Base-by-base conservation (phyloP, 2,888 invertebrate species). In the Pherbina coryleti region DNA sequence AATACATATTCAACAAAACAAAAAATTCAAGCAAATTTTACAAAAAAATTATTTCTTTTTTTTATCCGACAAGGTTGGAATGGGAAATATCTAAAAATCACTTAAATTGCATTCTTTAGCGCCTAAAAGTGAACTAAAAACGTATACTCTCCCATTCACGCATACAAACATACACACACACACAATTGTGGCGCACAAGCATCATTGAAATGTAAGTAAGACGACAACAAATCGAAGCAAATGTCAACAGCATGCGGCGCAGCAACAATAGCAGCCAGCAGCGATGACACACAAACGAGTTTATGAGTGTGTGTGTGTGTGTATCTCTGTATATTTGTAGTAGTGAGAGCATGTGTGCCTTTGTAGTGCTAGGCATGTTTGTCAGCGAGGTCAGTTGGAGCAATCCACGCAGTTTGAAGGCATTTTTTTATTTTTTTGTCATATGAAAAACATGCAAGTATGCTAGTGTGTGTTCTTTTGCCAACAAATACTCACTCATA, bases 221-320 rank as follows among this genome's bases (percentile, higher is more conserved):
- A 51, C 53, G 70, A 53, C 70, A 70, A 70, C 70, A 70, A 70
- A 70, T 70, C 70, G 70, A 70, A 51, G 70, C 70, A 25, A 25
- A 70, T 70, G 70, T 70, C 70, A 31, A 25, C 51, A 51, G 19
- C 70, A 70, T 22, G 51, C 53, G 49, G 53, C 9, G 70, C 53
- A 70, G n/a, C 70, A 70, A 70, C 28, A 70, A 53, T 28, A 51
- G 51, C 70, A 70, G 53, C 53, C 22, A 69, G 44, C 67, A 69
- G 19, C 70, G 31, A 28, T 22, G 28, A 28, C 70, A 70, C 14
- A 22, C 34, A 34, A 64, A n/a, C 3, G 22, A n/a, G n/a, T 22
- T n/a, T 17, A 44, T 37, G 34, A 9, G 17, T n/a, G 2, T 17
- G 31, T 66, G 22, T 25, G 25, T 53, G 7, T n/a, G 28, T 70